Evolutionary conservation across 1,140 invertebrate species (phyloP), one percentile per base, ranked within the genome.

Genomic region (Penaeus indicus): DNA sequence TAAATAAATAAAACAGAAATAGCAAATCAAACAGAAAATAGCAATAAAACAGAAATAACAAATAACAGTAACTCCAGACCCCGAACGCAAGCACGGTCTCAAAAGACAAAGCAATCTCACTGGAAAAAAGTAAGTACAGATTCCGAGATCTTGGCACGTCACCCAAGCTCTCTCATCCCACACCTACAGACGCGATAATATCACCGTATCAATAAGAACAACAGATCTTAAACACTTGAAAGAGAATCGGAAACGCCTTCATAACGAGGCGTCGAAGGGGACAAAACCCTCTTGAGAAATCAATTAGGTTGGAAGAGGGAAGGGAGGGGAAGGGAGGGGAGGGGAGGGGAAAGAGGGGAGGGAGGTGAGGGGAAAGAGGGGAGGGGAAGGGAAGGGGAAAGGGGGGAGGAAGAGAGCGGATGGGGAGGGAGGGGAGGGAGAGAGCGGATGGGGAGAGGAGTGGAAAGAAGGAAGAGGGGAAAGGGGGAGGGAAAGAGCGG

Each of bases 201-300:
- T 38, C 38, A 38, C 38, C 1, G 2, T 38, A 38, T 38, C 38
- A 1, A 38, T 38, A 38, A 3, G 64, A 67, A 22, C 21, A 22
- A 67, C 64, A 38, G 38, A 38, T 38, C 2, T 38, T 38, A 38
- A 38, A 38, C 38, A 38, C 38, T 38, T 38, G 22, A 77, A 42
- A 27, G 78, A 54, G 21, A 82, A 61, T 61, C 42, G 63, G 60
- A 62, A 32, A 78, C 38, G 42, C 38, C 38, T 38, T 54, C 21
- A 47, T 38, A 38, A 47, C 42, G 75, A 78, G 75, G n/a, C 38
- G n/a, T 38, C 42, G 77, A 79, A 54, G 77, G 42, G 77, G 77
- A 79, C 60, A 54, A 42, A 38, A 38, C 38, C 38, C 38, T 38
- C 38, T 38, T 79, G 77, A 38, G 77, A 79, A 79, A 79, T 22